A percentile compares a stretch with the other conserved stretches of the same genome.
phyloP scores from a whole-genome alignment of 2,113 vertebrate genomes.

The Isurus oxyrinchus region DNA sequence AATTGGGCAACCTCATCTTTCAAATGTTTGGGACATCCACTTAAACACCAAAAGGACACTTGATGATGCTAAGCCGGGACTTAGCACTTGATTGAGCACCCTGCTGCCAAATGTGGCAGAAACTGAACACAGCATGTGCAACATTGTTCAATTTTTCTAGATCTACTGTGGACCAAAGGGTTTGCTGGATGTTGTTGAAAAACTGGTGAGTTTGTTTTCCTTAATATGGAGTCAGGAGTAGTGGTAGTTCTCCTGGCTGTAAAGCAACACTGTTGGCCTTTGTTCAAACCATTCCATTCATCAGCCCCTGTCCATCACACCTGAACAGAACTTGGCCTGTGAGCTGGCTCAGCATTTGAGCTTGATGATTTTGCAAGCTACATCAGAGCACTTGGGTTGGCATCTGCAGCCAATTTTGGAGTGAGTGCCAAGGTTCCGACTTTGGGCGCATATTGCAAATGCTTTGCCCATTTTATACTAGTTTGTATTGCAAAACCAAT shows the following conservation, averaged over 20 bases:
- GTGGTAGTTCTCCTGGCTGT: not conserved
- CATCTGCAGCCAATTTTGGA: not conserved
- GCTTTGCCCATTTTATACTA: not conserved
- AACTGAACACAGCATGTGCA: not conserved
- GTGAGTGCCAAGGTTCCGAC: not conserved
- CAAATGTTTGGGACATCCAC: not conserved
- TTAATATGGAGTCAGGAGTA: not conserved
- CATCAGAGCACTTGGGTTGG: not conserved
- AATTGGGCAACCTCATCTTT: not conserved
- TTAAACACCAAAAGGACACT: not conserved
- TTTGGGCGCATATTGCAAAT: not conserved
- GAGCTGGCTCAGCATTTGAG: not conserved
- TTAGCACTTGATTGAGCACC: not conserved
- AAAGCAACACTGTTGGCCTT: not conserved
- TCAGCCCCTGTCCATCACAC: not conserved
- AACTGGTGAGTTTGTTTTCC: not conserved
- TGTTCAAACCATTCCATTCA: not conserved
- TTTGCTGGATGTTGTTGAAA: not conserved
- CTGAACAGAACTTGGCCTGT: not conserved
- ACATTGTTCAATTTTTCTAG: not conserved
- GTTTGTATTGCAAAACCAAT: not conserved
- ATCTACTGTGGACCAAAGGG: not conserved
- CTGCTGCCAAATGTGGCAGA: not conserved
- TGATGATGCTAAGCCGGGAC: not conserved
- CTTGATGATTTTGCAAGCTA: not conserved